phyloP scores from a whole-genome alignment of 2,888 invertebrate species.

The Zaprionus lineosus region DNA sequence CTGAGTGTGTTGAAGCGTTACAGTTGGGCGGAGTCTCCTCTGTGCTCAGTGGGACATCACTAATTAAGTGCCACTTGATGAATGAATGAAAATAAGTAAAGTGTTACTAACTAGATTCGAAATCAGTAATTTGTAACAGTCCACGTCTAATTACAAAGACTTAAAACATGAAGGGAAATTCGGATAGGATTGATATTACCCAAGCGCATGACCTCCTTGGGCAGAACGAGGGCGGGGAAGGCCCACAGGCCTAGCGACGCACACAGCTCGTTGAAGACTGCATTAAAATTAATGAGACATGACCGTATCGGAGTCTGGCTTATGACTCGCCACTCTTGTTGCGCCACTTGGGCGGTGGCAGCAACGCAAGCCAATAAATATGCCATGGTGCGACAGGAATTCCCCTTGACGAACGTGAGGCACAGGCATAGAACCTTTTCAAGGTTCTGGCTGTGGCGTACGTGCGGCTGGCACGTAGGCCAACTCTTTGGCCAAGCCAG shows the following conservation, averaged over 20 bases:
- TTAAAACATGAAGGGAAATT: constrained; percentile 7
- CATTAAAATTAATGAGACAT: constrained; percentile 51
- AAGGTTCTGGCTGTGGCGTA: constrained; percentile 59
- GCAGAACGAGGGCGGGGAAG: constrained; percentile 1
- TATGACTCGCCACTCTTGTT: constrained; percentile 18
- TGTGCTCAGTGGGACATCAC: constrained; percentile 54
- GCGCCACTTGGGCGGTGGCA: constrained; percentile 7
- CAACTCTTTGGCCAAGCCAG: constrained; percentile 3
- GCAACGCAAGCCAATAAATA: not conserved
- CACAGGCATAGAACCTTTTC: constrained; percentile 60
- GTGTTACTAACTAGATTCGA: constrained; percentile 9
- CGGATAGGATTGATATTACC: no score
- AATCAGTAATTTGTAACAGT: constrained; percentile 11
- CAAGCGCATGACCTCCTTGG: no score
- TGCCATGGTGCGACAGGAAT: constrained; percentile 46
- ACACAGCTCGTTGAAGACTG: constrained; percentile 24
- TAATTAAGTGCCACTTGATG: constrained; percentile 49
- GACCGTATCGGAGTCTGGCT: constrained; percentile 8
- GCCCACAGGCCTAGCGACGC: constrained; percentile 6
- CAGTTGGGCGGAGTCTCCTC: no score
- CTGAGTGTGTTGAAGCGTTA: no score
- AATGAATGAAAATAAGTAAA: constrained; percentile 23
- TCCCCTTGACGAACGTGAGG: constrained; percentile 42
- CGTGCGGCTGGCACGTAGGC: constrained; percentile 67
- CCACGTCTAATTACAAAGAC: constrained; percentile 48